These are phyloP conservation scores for Armadillidium nasatum DNA, from an alignment of 1,140 invertebrate genomes.

Conservation along the genomic window DNA sequence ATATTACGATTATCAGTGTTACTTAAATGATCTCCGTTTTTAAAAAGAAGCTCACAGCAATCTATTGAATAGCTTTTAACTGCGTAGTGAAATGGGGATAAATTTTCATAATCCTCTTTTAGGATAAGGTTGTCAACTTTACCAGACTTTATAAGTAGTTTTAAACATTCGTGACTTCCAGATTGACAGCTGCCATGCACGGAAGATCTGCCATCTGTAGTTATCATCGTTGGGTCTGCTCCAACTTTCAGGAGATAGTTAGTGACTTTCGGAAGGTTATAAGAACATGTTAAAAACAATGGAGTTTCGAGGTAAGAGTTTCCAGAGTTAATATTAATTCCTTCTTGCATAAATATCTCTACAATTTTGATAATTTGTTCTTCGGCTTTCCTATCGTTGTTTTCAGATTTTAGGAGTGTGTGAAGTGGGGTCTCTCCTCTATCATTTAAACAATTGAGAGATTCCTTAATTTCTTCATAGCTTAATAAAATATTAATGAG, in stretches of 20 bases:
- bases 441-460: background rate
- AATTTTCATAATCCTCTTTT: conserved; percentile 19
- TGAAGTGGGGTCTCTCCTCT: background rate
- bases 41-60: conserved; percentile 37
- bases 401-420: background rate
- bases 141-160: conserved; percentile 27
- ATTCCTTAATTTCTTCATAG: background rate
- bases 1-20: conserved; percentile 21
- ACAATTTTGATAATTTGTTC: background rate
- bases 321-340: conserved; percentile 25
- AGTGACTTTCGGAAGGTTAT: conserved; percentile 23
- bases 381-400: background rate
- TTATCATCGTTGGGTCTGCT: conserved; percentile 28
- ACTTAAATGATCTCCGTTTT: conserved; percentile 39
- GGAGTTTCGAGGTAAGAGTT: conserved; percentile 30
- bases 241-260: conserved; percentile 23
- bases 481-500: background rate
- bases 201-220: conserved; percentile 21
- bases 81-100: conserved; percentile 36
- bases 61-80: conserved; percentile 37
- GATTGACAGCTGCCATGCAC: conserved; percentile 34
- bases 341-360: background rate
- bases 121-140: conserved; percentile 19
- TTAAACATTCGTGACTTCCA: conserved; percentile 25
- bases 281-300: conserved; percentile 28